Base-by-base conservation (phyloP, 2,113 vertebrate genomes). In the Oreocharis arfaki region DNA sequence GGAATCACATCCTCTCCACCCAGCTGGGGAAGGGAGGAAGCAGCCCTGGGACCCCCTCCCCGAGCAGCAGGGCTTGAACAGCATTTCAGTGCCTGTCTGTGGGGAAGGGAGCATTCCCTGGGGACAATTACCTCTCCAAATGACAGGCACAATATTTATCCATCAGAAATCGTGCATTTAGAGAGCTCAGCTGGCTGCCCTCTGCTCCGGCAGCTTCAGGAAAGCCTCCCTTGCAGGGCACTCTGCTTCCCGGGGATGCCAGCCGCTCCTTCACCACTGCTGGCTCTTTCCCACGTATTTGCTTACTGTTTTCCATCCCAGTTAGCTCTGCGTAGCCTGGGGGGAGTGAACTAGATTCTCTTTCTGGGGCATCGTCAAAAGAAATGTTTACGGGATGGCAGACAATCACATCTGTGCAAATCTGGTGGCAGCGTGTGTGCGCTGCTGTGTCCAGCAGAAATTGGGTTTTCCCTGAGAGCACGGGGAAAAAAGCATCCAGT, bases 311-410 rank as follows among this genome's bases (percentile, higher is more conserved):
- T 96, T 96, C 95, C 92, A 96, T 90, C 70, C 87, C 92, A 94
- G 82, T 96, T 80, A 94, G 85, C 85, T 86, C 79, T 52, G 64
- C 1, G 0, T 96, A 93, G 95, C 95, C 95, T 60, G 76, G 56
- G 44, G 95, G 90, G 59, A 93, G 41, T 88, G 95, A 94, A 93
- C 94, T 88, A 96, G 88, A 95, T 94, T 96, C 83, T 91, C 59
- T 96, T 96, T 96, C 93, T 96, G 92, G 92, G 90, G 41, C 95
- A 90, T 56, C 79, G 7, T 86, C 19, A 41, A 44, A 70, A 86
- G 90, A 6, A 70, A 13, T 83, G 92, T 88, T 94, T 83, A 61
- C 16, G 2, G 14, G 59, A 9, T 3, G 35, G 85, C 71, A 75
- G 88, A 71, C 76, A 52, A 16, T 56, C 55, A 5, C 87, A 78